A percentile compares a stretch with the other conserved stretches of the same genome.
Evolutionary conservation across 2,888 invertebrate genomes (phyloP).

Genomic region (Dynastes maya): DNA sequence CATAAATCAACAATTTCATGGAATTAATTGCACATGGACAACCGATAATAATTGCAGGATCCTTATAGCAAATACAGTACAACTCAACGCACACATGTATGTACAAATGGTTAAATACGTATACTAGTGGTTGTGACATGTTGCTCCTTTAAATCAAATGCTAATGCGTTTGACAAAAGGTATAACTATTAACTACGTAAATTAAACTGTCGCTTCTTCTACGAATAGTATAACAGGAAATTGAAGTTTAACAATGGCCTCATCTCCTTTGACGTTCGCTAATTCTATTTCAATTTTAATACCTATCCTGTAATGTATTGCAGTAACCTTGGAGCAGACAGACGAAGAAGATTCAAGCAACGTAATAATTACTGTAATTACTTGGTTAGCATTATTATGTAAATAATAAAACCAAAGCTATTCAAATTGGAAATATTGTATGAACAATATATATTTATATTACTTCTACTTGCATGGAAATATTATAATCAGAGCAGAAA

Average conservation of each 20-base stretch:
- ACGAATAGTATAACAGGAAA: slow-evolving; percentile 39
- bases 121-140: neutral
- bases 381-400: neutral
- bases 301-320: slow-evolving; percentile 27
- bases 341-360: slow-evolving; percentile 17
- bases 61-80: neutral
- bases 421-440: too few relatives aligned
- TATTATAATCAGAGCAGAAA: neutral
- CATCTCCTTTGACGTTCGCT: slow-evolving; percentile 25
- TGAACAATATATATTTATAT: too few relatives aligned
- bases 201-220: slow-evolving; percentile 12
- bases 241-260: slow-evolving; percentile 39
- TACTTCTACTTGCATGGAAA: neutral
- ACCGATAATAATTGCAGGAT: neutral
- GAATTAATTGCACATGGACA: neutral
- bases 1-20: neutral
- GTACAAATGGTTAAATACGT: neutral
- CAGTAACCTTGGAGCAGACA: slow-evolving; percentile 25
- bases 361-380: slow-evolving; percentile 38
- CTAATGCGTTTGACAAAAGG: slow-evolving; percentile 7
- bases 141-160: slow-evolving; percentile 9
- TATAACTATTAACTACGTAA: slow-evolving; percentile 8
- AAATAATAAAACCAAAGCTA: neutral
- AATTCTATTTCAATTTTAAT: slow-evolving; percentile 35
- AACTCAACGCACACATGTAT: neutral